Evolutionary conservation across 1,140 invertebrate species (phyloP).

Genomic region (Homalodisca vitripennis): DNA sequence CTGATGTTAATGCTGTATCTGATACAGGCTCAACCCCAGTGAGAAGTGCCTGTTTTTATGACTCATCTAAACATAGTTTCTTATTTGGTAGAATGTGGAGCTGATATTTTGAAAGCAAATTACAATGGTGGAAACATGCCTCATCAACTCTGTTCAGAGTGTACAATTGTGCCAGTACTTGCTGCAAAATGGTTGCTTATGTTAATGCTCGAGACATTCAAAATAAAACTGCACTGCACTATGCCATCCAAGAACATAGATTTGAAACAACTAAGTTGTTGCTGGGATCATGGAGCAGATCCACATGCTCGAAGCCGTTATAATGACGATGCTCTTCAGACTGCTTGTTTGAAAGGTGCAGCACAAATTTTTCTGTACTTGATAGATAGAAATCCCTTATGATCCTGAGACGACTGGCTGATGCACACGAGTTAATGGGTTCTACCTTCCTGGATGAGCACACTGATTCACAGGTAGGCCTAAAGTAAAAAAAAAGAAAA

Average conservation of each 20-base stretch:
- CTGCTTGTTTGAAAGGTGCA: constrained; percentile 87
- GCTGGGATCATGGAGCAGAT: constrained; percentile 75
- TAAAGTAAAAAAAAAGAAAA: no score
- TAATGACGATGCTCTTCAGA: constrained; percentile 88
- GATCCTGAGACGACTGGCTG: constrained; percentile 65
- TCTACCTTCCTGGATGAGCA: constrained; percentile 82
- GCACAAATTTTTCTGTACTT: constrained; percentile 77
- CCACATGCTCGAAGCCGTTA: constrained; percentile 73
- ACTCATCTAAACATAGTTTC: constrained; percentile 75
- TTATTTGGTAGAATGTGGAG: constrained; percentile 79
- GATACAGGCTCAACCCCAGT: constrained; percentile 89
- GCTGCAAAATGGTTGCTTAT: constrained; percentile 69
- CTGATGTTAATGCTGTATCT: constrained; percentile 79
- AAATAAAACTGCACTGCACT: constrained; percentile 89
- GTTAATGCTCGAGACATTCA: constrained; percentile 89
- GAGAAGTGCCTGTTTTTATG: constrained; percentile 90
- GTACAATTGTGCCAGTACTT: constrained; percentile 78
- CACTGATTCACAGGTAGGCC: constrained; percentile 61
- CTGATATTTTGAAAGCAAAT: constrained; percentile 83
- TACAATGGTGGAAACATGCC: constrained; percentile 90
- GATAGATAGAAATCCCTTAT: constrained; percentile 61
- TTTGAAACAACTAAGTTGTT: constrained; percentile 83
- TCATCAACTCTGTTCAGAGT: constrained; percentile 92
- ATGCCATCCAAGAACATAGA: constrained; percentile 73
- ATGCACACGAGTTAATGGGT: constrained; percentile 82